A percentile compares a stretch with the other conserved stretches of the same genome.
Evolutionary conservation across 92 coral and sea anemone species (phyloP).

Genomic region (Actinostola sp.): DNA sequence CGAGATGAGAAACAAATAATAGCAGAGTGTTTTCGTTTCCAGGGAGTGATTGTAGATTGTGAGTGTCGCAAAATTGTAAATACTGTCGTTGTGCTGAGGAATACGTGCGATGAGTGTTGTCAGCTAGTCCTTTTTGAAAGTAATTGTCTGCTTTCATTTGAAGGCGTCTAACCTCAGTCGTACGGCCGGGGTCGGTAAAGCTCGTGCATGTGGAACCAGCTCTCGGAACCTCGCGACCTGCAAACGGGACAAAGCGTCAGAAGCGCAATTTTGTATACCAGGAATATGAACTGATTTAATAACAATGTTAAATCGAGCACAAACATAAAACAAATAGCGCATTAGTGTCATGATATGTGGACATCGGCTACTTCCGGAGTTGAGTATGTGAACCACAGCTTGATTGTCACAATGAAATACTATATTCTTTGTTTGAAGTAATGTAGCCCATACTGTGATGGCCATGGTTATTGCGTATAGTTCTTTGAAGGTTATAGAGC

Average conservation of each 20-base stretch:
- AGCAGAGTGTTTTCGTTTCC: constrained; percentile 37
- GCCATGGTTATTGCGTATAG: constrained; percentile 42
- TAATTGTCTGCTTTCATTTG: constrained; percentile 13
- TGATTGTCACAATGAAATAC: constrained; percentile 53
- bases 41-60: constrained; percentile 21
- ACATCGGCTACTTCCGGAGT: constrained; percentile 35
- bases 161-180: constrained; percentile 13
- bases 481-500: constrained; percentile 41
- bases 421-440: not conserved
- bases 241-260: constrained; percentile 64
- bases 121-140: constrained; percentile 11
- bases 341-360: constrained; percentile 32
- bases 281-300: constrained; percentile 34
- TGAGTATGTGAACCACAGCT: constrained; percentile 37
- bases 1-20: constrained; percentile 33
- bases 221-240: constrained; percentile 34
- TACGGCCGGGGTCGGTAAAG: constrained; percentile 7
- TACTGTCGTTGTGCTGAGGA: constrained; percentile 51
- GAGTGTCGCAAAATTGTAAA: constrained; percentile 30
- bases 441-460: constrained; percentile 30
- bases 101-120: constrained; percentile 46
- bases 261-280: constrained; percentile 20
- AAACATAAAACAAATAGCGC: too few relatives aligned
- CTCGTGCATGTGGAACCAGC: constrained; percentile 34
- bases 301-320: constrained; percentile 32